A percentile compares a stretch with the other conserved stretches of the same genome.
Evolutionary conservation across 64 coral and sea anemone genomes (phyloP).

Genomic region (Pachyseris speciosa): DNA sequence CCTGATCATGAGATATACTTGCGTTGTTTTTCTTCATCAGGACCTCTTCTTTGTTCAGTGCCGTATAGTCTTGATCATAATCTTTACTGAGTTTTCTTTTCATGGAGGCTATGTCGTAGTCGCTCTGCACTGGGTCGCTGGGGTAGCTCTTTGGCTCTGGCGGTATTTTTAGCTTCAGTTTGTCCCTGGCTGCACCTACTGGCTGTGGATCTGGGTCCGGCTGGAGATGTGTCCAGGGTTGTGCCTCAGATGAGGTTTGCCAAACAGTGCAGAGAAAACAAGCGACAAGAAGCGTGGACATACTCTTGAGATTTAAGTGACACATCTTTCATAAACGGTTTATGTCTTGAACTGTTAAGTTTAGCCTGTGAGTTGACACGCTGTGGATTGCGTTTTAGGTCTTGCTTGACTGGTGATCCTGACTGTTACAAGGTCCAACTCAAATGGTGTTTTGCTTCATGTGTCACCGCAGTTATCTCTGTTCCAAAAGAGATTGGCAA

Average conservation of each 20-base stretch:
- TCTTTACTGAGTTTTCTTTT: constrained; percentile 51
- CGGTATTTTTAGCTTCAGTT: constrained; percentile 13
- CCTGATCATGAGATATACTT: constrained; percentile 19
- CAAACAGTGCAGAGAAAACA: constrained; percentile 31
- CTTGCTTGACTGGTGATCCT: neutral
- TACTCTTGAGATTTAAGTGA: neutral
- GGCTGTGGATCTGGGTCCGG: neutral
- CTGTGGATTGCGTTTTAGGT: neutral
- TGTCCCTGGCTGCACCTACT: constrained; percentile 11
- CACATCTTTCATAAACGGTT: constrained; percentile 7
- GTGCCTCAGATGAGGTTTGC: constrained; percentile 12
- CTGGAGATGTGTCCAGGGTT: constrained; percentile 11
- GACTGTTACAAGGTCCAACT: constrained; percentile 17
- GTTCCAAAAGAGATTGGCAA: constrained; percentile 12
- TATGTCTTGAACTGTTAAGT: neutral
- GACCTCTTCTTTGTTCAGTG: constrained; percentile 74
- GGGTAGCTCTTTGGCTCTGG: constrained; percentile 24
- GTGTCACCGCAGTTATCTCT: constrained; percentile 35
- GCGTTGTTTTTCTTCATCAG: constrained; percentile 53
- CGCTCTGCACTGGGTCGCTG: constrained; percentile 55
- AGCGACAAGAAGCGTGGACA: neutral
- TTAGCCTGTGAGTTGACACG: neutral
- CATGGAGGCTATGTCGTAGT: constrained; percentile 28
- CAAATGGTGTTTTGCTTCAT: neutral
- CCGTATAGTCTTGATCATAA: constrained; percentile 43